These are phyloP conservation scores for Drosophila pectinifera DNA, from an alignment of 1,140 invertebrate species.

Conservation along the genomic window DNA sequence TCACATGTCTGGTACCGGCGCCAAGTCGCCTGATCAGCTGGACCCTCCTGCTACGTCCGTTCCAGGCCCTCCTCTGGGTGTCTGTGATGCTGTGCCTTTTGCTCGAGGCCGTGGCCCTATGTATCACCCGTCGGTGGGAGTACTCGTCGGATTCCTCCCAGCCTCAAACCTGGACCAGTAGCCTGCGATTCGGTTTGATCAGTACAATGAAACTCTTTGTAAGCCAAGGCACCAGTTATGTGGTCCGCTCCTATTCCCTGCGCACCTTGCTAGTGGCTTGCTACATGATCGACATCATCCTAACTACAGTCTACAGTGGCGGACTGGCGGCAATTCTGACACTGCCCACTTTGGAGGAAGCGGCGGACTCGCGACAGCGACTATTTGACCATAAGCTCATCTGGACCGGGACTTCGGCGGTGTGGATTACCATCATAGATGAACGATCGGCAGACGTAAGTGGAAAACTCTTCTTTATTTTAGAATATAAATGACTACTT, in stretches of 20 bases:
- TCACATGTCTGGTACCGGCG: slow-evolving; percentile 73
- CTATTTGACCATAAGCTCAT: slow-evolving; percentile 62
- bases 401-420: slow-evolving; percentile 66
- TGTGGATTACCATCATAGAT: slow-evolving; percentile 60
- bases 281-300: slow-evolving; percentile 77
- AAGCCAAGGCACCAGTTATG: slow-evolving; percentile 70
- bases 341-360: slow-evolving; percentile 72
- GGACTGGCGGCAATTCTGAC: slow-evolving; percentile 74
- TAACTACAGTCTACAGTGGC: slow-evolving; percentile 76
- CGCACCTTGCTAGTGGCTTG: slow-evolving; percentile 65
- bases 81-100: slow-evolving; percentile 54
- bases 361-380: slow-evolving; percentile 71
- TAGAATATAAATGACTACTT: background rate
- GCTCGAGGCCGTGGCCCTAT: slow-evolving; percentile 54
- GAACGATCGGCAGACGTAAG: slow-evolving; percentile 55
- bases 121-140: slow-evolving; percentile 49
- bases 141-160: background rate
- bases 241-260: slow-evolving; percentile 54
- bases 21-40: slow-evolving; percentile 65
- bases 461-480: background rate
- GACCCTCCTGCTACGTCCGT: slow-evolving; percentile 67
- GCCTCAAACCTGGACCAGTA: slow-evolving; percentile 18
- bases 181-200: slow-evolving; percentile 61
- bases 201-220: slow-evolving; percentile 73
- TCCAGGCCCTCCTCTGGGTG: slow-evolving; percentile 67